Conservation (phyloP, 2,888 invertebrate genomes). For the Myathropa florea region DNA sequence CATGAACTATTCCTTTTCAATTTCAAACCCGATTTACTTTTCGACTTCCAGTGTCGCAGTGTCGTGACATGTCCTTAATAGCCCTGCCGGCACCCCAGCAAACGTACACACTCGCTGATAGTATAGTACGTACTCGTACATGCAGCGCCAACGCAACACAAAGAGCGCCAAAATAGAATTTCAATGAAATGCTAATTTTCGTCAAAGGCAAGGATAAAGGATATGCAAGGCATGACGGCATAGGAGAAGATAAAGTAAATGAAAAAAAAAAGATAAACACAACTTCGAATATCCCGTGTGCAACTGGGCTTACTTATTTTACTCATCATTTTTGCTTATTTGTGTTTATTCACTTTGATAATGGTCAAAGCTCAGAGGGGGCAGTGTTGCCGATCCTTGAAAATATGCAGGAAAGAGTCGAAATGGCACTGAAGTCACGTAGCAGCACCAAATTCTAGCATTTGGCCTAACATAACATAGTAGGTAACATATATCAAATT, state of each 20-base stretch:
- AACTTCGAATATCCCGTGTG: slow-evolving; percentile 2
- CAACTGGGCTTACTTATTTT: slow-evolving; percentile 8
- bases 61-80: slow-evolving; percentile 69
- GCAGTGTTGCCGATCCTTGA: slow-evolving; percentile 1
- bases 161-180: slow-evolving; percentile 63
- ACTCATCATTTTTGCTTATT: slow-evolving; percentile 9
- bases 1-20: slow-evolving; percentile 68
- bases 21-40: slow-evolving; percentile 71
- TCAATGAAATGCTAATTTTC: slow-evolving; percentile 70
- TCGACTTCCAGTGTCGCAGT: slow-evolving; percentile 68
- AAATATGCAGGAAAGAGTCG: not conserved
- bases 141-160: slow-evolving; percentile 51
- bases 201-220: slow-evolving; percentile 65
- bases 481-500: no score
- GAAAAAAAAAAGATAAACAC: slow-evolving; percentile 27
- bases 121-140: slow-evolving; percentile 35
- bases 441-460: not conserved
- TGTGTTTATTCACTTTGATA: slow-evolving; percentile 15
- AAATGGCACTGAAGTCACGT: not conserved
- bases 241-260: slow-evolving; percentile 54
- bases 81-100: slow-evolving; percentile 55
- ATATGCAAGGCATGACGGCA: slow-evolving; percentile 62
- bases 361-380: not conserved
- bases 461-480: no score
- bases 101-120: slow-evolving; percentile 3